Conservation (phyloP, 2,113 vertebrate genomes). For the Hylia prasina region DNA sequence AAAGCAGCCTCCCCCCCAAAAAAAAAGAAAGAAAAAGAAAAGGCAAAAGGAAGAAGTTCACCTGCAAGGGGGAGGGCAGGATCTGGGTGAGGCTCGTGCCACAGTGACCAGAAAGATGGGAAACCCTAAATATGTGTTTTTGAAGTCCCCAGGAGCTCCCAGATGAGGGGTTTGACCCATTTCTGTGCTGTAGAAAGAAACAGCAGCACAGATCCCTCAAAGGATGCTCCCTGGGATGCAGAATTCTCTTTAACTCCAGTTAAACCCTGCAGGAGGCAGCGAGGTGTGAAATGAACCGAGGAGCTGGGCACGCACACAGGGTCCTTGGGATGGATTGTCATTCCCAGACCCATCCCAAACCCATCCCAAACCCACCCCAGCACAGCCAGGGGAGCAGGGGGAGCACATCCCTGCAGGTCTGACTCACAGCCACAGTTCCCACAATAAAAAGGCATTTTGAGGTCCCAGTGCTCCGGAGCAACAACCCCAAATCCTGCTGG, state of each 20-base stretch:
- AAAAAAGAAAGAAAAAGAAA: rapidly evolving
- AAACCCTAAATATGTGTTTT: rapidly evolving
- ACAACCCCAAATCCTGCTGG: not conserved
- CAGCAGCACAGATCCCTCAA: not conserved
- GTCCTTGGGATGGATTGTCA: not conserved
- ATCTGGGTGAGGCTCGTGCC: not conserved
- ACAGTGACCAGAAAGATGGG: not conserved
- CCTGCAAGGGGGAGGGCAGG: not conserved
- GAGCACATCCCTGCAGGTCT: not conserved
- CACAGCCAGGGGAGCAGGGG: not conserved
- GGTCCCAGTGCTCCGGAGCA: not conserved
- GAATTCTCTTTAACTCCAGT: not conserved
- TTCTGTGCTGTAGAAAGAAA: not conserved
- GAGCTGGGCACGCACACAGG: not conserved
- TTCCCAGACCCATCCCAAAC: not conserved
- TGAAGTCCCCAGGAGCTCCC: not conserved
- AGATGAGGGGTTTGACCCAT: not conserved
- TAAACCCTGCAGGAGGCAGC: not conserved
- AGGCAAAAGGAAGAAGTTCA: not conserved
- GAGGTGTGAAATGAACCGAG: not conserved
- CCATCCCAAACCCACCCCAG: rapidly evolving
- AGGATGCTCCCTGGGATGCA: not conserved
- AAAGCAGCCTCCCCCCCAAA: not conserved
- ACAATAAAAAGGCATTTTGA: not conserved
- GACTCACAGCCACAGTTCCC: not conserved